Conservation (phyloP, 2,797 vertebrate species). For the Onychomys torridus region DNA sequence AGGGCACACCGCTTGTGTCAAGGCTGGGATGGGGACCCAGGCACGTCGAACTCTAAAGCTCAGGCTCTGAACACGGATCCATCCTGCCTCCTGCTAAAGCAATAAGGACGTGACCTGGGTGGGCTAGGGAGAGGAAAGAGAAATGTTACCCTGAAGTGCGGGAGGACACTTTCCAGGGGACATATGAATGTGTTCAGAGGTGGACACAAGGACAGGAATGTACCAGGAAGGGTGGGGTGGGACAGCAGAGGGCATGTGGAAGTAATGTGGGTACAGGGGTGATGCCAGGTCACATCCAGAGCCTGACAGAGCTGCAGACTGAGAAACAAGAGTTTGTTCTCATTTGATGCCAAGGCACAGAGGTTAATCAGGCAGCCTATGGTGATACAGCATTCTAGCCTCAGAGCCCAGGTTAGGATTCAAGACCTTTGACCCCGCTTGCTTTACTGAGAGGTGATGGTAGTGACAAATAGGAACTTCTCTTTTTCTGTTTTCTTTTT, state of each 20-base stretch:
- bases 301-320: background rate
- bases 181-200: too few relatives aligned
- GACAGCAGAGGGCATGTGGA: rapidly evolving
- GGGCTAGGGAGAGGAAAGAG: rapidly evolving
- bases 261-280: rapidly evolving
- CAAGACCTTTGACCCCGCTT: background rate
- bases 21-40: background rate
- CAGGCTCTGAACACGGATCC: too few relatives aligned
- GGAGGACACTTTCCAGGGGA: too few relatives aligned
- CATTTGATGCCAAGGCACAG: background rate
- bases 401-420: background rate
- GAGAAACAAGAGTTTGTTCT: background rate
- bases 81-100: background rate
- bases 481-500: too few relatives aligned
- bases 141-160: background rate
- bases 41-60: background rate
- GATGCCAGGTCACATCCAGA: background rate
- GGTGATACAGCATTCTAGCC: background rate
- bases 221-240: background rate
- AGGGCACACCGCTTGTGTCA: background rate
- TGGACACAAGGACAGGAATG: background rate
- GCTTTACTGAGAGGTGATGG: conserved; percentile 22
- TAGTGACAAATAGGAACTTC: background rate
- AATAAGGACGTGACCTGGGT: background rate
- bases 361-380: background rate